These are phyloP conservation scores for Callosobruchus maculatus DNA, from an alignment of 2,888 invertebrate species.

Conservation along the genomic window DNA sequence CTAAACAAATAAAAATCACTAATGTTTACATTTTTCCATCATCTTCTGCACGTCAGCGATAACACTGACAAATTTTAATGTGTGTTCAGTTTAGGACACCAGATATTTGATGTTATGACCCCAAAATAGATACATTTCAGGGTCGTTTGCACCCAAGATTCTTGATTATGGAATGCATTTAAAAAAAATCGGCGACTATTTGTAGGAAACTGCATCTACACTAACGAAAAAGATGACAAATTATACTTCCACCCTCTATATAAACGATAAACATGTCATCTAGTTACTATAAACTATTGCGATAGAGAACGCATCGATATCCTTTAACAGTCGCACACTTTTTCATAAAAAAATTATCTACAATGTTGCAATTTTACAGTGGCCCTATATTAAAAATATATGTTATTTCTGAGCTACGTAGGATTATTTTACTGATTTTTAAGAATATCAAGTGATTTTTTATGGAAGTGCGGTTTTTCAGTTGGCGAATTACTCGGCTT, in stretches of 20 bases:
- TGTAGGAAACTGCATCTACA: too few relatives aligned
- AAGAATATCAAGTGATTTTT: not conserved
- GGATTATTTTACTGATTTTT: not conserved
- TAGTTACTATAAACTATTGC: not conserved
- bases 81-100: too few relatives aligned
- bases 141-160: too few relatives aligned
- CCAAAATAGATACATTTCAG: too few relatives aligned
- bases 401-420: slow-evolving; percentile 18
- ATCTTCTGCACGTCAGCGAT: too few relatives aligned
- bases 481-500: slow-evolving; percentile 23
- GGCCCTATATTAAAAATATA: slow-evolving; percentile 35
- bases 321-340: slow-evolving; percentile 23
- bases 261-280: not conserved
- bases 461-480: not conserved
- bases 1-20: too few relatives aligned
- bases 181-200: too few relatives aligned
- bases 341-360: slow-evolving; percentile 20
- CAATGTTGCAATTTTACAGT: slow-evolving; percentile 17
- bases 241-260: not conserved
- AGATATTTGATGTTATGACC: too few relatives aligned
- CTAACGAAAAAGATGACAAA: too few relatives aligned
- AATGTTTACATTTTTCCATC: too few relatives aligned
- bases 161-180: too few relatives aligned
- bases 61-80: too few relatives aligned
- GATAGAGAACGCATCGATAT: not conserved